Base-by-base conservation (phyloP, 2,797 vertebrate genomes). In the Martes flavigula region DNA sequence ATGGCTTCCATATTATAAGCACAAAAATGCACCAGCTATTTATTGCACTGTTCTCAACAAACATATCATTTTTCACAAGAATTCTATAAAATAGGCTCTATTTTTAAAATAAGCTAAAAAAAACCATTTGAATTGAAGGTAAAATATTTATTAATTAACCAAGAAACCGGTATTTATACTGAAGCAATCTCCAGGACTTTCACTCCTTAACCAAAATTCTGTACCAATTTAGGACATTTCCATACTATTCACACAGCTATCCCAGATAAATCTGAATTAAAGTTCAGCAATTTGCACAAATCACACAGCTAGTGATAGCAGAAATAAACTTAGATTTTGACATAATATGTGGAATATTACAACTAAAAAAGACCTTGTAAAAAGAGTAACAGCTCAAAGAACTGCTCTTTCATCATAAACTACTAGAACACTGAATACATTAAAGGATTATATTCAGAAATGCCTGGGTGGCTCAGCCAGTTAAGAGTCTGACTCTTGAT, bases 281-380 rank as follows among this genome's bases (percentile, higher is more conserved):
- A 91, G 5, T 92, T 89, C 56, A 95, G 9, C 38, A 70, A n/a
- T 56, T 90, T 90, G 18, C 27, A 75, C 66, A 93, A 85, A 86
- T 90, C 48, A 75, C 40, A 87, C 23, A 86, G 15, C 38, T 85
- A 62, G 46, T 35, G 66, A 35, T 87, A 30, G 30, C 38, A 81
- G 73, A 95, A 95, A 81, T 89, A 35, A 95, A 84, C 78, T 70
- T 62, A 58, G 66, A 81, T 86, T 93, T 83, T 87, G n/a, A 68
- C n/a, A 66, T 68, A 89, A n/a, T 46, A 85, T 68, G 10, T 64
- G 35, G 15, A 90, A 70, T 87, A 70, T 62, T 43, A 70, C 25
- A 93, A 54, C 7, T 95, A 21, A 25, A 68, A 91, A 75, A 75
- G 5, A 40, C 12, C 9, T 93, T 8, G 32, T 60, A 60, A 90